Evolutionary conservation across 2,888 invertebrate species (phyloP).

Genomic region (Heterodera filipjevi): DNA sequence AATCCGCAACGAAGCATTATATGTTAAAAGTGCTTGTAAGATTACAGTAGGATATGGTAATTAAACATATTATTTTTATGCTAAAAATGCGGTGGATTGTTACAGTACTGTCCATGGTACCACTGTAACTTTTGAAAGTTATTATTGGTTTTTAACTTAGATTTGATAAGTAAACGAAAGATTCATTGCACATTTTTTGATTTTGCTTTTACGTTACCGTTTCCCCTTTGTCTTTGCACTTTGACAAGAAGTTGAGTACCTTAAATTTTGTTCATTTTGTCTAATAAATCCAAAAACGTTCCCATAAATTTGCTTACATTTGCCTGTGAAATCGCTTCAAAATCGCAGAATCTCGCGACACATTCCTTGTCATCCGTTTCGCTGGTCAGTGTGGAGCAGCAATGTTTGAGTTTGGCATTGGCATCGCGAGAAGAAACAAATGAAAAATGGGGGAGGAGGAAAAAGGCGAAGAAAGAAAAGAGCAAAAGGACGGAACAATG

Average conservation of each 20-base stretch:
- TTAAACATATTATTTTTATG: too few species aligned
- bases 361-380: constrained; percentile 56
- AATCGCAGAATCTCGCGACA: constrained; percentile 62
- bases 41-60: too few species aligned
- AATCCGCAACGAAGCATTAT: too few species aligned
- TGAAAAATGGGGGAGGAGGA: background rate
- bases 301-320: constrained; percentile 49
- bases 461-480: background rate
- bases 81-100: too few species aligned
- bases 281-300: background rate
- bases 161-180: background rate
- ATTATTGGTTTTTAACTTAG: too few species aligned
- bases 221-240: constrained; percentile 57
- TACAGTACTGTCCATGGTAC: background rate
- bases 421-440: constrained; percentile 35
- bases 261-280: constrained; percentile 34
- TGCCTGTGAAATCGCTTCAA: constrained; percentile 63
- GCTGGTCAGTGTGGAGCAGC: constrained; percentile 53
- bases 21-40: too few species aligned
- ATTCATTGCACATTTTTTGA: background rate
- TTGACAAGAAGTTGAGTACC: constrained; percentile 62
- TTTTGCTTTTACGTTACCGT: constrained; percentile 41
- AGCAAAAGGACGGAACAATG: background rate
- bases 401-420: constrained; percentile 59
- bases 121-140: too few species aligned